Percentiles rank a stretch among this genome's conserved stretches.
These are phyloP conservation scores for Zonitis immaculata DNA, from an alignment of 2,888 invertebrate genomes.

Conservation along the genomic window DNA sequence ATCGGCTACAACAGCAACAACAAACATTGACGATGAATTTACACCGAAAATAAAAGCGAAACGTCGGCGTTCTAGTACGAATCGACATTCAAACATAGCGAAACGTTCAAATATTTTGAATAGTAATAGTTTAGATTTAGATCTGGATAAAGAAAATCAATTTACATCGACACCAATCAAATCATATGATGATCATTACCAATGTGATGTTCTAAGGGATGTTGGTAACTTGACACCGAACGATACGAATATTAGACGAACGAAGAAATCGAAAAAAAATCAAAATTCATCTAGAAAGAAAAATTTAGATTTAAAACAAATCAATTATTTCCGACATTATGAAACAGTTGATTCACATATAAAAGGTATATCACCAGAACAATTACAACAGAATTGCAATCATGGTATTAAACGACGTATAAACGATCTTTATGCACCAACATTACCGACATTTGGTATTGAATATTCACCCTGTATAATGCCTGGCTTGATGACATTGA, in stretches of 20 bases:
- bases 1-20: constrained; percentile 33
- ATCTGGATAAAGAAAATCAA: constrained; percentile 57
- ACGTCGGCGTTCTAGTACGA: constrained; percentile 47
- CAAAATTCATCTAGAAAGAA: constrained; percentile 20
- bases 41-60: constrained; percentile 51
- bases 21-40: constrained; percentile 13
- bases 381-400: neutral
- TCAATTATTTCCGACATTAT: constrained; percentile 41
- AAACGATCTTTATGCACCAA: constrained; percentile 48
- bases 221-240: constrained; percentile 61
- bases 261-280: constrained; percentile 27
- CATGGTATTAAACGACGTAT: constrained; percentile 18
- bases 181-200: constrained; percentile 36
- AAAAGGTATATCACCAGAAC: constrained; percentile 28
- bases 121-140: constrained; percentile 51
- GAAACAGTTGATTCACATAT: constrained; percentile 45
- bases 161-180: constrained; percentile 59
- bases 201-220: constrained; percentile 53
- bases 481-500: constrained; percentile 43
- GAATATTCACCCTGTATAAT: constrained; percentile 51
- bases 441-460: constrained; percentile 55
- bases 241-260: constrained; percentile 38
- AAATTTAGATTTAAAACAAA: too few species aligned
- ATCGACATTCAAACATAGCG: constrained; percentile 44
- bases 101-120: constrained; percentile 49